Evolutionary conservation across 2,888 invertebrate species (phyloP).

Genomic region (Spicauda simplicius): DNA sequence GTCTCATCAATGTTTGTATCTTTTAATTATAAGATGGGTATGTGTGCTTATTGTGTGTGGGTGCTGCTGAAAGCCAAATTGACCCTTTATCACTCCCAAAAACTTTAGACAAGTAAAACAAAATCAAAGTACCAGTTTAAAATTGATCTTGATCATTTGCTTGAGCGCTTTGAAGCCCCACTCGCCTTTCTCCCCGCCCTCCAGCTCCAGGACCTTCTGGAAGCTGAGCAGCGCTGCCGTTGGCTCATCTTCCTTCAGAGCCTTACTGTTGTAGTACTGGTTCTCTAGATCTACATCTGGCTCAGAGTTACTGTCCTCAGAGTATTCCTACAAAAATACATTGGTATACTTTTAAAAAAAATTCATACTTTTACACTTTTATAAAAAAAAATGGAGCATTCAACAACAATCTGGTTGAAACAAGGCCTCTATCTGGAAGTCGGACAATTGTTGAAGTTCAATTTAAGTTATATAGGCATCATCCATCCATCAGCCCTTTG

Average conservation of each 20-base stretch:
- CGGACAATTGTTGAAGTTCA: too few relatives aligned
- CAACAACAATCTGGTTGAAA: too few relatives aligned
- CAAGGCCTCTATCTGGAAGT: too few relatives aligned
- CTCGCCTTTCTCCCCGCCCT: constrained; percentile 99
- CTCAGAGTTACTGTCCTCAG: constrained; percentile 99
- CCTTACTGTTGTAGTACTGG: constrained; percentile 99
- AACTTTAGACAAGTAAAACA: too few relatives aligned
- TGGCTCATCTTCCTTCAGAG: constrained; percentile 98
- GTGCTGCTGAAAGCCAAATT: too few relatives aligned
- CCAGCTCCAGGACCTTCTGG: constrained; percentile 97
- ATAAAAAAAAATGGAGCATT: too few relatives aligned
- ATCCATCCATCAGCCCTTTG: too few relatives aligned
- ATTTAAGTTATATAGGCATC: too few relatives aligned
- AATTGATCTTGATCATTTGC: constrained; percentile 99
- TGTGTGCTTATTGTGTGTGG: too few relatives aligned
- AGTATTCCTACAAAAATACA: constrained; percentile 91
- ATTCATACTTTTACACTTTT: background rate
- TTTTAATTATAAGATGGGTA: too few relatives aligned
- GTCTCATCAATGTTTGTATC: too few relatives aligned
- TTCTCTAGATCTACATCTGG: constrained; percentile 99
- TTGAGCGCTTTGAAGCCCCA: constrained; percentile 99
- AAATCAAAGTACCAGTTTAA: constrained; percentile 90
- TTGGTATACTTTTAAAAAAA: background rate
- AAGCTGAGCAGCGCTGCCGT: constrained; percentile 96
- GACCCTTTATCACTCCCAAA: too few relatives aligned